Evolutionary conservation across 1,140 invertebrate genomes (phyloP), one percentile per base, ranked within the genome.

Genomic region (Ostrea denselamellosa): DNA sequence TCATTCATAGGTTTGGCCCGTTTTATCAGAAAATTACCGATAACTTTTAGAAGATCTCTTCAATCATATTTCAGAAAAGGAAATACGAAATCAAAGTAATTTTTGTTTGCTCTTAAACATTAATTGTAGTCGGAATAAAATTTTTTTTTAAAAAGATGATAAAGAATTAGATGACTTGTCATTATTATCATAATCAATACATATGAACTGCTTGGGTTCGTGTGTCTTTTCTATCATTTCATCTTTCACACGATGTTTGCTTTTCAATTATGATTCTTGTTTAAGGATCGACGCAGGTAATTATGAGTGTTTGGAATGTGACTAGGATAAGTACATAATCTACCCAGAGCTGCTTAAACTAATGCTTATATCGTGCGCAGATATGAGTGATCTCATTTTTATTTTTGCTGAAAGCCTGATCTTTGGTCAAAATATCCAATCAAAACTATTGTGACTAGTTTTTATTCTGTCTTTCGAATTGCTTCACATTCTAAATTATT

Each of bases 221-320:
- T 62, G 22, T 77, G 25, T 77, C 9, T 28, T 17, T 77, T 25
- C 68, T 25, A 34, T 25, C 68, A 77, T 28, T 28, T 34, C 28
- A 28, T 77, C 22, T 10, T 14, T 25, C 28, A 19, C 28, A 34
- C 68, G 25, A 28, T 77, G 68, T 77, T 77, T 22, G 68, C 14
- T 25, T 28, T 8, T 17, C 12, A 77, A 77, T 77, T 77, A 77
- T 77, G 65, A 71, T 62, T 17, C 56, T 77, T 77, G 68, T 34
- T 77, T 77, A 77, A 22, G 28, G 28, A 34, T 28, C 22, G 28
- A 28, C 7, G 68, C 3, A 9, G 28, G 68, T 10, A 77, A 77
- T 77, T 77, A 77, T 34, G 28, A 77, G 2, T 10, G 68, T 77
- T 25, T 77, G 68, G 25, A 34, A 77, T 34, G 68, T 34, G 68